Conservation (phyloP, 2,113 vertebrate species). For the Phylloscopus trochiloides region DNA sequence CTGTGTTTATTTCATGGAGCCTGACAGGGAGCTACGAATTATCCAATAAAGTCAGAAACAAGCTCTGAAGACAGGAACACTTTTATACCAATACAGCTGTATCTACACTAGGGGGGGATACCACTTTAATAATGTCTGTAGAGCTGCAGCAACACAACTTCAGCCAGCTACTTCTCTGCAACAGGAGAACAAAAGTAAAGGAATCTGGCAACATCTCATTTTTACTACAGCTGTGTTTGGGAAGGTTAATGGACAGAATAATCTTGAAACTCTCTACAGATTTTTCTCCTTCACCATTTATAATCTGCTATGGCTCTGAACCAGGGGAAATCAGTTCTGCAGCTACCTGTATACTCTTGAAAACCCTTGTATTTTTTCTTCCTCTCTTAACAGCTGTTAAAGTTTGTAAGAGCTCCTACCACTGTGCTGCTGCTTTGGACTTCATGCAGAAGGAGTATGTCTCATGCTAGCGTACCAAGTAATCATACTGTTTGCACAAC, state of each 20-base stretch:
- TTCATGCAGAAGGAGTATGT: neutral
- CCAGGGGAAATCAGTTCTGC: neutral
- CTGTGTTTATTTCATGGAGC: neutral
- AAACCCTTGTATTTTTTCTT: neutral
- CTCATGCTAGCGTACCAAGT: neutral
- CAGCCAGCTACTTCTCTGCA: neutral
- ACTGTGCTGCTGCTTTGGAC: neutral
- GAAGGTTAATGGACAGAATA: conserved; percentile 29
- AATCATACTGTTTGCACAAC: neutral
- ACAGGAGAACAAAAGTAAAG: neutral
- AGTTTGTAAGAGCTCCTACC: neutral
- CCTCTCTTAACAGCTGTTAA: neutral
- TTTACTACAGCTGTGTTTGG: conserved; percentile 2
- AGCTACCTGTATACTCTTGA: neutral
- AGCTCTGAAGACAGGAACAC: neutral
- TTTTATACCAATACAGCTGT: conserved; percentile 11
- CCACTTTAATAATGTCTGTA: conserved; percentile 24
- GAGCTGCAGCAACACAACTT: neutral
- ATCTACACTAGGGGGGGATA: conserved; percentile 53
- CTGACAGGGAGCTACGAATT: neutral
- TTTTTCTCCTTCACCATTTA: neutral
- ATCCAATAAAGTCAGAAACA: neutral
- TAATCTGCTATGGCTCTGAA: neutral
- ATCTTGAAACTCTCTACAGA: neutral
- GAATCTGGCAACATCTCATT: neutral